Percentiles rank a stretch among this genome's conserved stretches.
phyloP scores from a whole-genome alignment of 2,113 vertebrate species.

The Chaetodon trifascialis region DNA sequence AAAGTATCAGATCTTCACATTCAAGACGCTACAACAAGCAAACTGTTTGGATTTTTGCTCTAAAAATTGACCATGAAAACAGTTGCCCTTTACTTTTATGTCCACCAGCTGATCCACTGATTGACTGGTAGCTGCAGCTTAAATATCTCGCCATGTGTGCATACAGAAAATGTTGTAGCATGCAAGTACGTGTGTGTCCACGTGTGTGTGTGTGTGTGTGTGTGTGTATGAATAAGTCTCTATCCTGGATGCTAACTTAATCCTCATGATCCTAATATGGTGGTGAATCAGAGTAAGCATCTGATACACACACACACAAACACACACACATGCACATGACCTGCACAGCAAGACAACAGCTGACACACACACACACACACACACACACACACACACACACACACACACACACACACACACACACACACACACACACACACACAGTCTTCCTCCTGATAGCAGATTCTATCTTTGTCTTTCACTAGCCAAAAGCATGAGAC shows the following conservation, averaged over 20 bases:
- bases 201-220: slow-evolving; percentile 22
- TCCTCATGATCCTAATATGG: slow-evolving; percentile 80
- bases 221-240: slow-evolving; percentile 48
- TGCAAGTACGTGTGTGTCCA: slow-evolving; percentile 15
- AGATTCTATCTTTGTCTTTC: neutral
- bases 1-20: neutral
- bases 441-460: neutral
- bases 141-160: neutral
- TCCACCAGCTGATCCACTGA: neutral
- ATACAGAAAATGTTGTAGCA: neutral
- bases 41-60: neutral
- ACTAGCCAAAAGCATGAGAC: neutral
- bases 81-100: no score
- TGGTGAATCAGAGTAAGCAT: slow-evolving; percentile 60
- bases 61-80: neutral
- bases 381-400: slow-evolving; percentile 10
- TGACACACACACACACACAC: no score
- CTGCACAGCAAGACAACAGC: slow-evolving; percentile 4
- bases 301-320: slow-evolving; percentile 33
- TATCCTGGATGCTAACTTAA: slow-evolving; percentile 64
- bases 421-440: neutral
- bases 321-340: slow-evolving; percentile 3
- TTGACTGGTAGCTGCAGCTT: neutral
- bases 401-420: neutral
- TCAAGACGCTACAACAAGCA: neutral